Base-by-base conservation (phyloP, 2,797 vertebrate genomes). In the Melanotaenia trifasciata region DNA sequence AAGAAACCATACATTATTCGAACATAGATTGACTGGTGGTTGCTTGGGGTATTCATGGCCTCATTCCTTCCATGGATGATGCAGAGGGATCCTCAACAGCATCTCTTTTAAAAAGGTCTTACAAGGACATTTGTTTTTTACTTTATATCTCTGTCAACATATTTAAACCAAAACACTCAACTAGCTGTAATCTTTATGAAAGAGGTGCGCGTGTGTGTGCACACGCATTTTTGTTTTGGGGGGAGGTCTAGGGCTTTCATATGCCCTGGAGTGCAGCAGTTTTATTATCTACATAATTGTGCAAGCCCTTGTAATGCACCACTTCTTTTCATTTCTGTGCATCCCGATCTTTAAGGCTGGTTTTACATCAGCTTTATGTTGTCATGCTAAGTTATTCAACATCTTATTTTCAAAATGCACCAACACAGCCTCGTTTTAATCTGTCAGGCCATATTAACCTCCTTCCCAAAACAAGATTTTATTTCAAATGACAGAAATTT, bases 11-110 rank as follows among this genome's bases (percentile, higher is more conserved):
- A 20, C 53, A 3, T 5, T 13, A 43, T 67, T 69, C 50, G 53
- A 54, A 50, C 33, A 47, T 50, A 57, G 32, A 75, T 80, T 70
- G 59, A 80, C 57, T 70, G 50, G 62, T 65, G 36, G n/a, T 47
- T 22, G 64, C 59, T 68, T 26, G 7, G 57, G 53, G 8, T 35
- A 47, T 30, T 70, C 20, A 5, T 5, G 1, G 63, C 28, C 54
- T 22, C 28, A 40, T 12, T n/a, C n/a, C 22, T 57, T 38, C 6
- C 60, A 38, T 26, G 62, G 24, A 58, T 24, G 26, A 78, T 51
- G 28, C 9, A 8, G 20, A 47, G 45, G 45, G 18, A 47, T n/a
- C 18, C 18, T n/a, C 45, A 20, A n/a, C 5, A 59, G 57, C 20
- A 5, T 65, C 1, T 7, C 64, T 14, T 22, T 47, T n/a, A 40